Base-by-base conservation (phyloP, 2,888 invertebrate species). In the Oscheius sp. region DNA sequence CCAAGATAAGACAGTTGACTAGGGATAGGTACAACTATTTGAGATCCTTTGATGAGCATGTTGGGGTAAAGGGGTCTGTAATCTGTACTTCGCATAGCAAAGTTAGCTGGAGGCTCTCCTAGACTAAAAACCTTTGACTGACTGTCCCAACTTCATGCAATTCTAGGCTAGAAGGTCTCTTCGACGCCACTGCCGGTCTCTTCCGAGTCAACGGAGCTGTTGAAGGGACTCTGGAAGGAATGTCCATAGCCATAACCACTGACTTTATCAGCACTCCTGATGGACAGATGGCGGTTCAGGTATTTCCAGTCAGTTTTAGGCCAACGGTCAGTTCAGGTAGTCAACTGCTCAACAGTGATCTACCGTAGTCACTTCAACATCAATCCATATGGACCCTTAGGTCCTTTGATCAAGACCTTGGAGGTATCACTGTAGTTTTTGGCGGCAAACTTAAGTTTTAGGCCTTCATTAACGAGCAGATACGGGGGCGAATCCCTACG, bases 281-380 rank as follows among this genome's bases (percentile, higher is more conserved):
- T 33, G 87, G 87, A 29, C 80, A 74, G 33, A 83, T 87, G 82
- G 78, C 79, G 7, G 87, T 87, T 7, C 68, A 76, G 37, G 83
- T 82, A 33, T 55, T 5, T 68, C 13, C 21, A 11, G 33, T n/a
- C 51, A 11, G n/a, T 58, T 29, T 21, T 58, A 29, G 10, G 58
- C 21, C 13, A 21, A 65, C 32, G 4, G 10, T 32, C 5, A 37
- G 2, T 79, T 65, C 57, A 77, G 79, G 81, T 82, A 9, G 55
- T 76, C n/a, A 88, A 88, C 73, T 88, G 88, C 62, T 84, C 86
- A 0, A 86, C 87, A 9, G 66, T 84, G 13, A 83, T 88, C 37
- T 66, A 60, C 32, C 77, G 81, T n/a, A 84, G 84, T 60, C 85
- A 87, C 48, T 85, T 88, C 73, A 82, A 76, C 42, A 71, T 88